Evolutionary conservation across 1,140 invertebrate genomes (phyloP), one percentile per base, ranked within the genome.

Genomic region (Druon quercuslanigerum): DNA sequence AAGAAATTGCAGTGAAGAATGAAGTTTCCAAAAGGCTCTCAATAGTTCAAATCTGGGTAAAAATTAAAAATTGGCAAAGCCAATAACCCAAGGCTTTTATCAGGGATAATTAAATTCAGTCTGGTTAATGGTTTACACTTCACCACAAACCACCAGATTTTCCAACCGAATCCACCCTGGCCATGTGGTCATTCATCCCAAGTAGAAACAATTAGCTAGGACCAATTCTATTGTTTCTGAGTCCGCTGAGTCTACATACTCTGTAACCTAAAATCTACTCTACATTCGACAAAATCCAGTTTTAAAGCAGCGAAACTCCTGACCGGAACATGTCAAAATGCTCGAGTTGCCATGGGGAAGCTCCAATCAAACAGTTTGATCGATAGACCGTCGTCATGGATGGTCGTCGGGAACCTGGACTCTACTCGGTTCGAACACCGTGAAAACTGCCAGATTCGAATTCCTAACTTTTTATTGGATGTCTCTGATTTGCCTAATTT

Each of bases 301-400:
- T 54, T 54, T n/a, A n/a, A 54, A n/a, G 52, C 9, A 57, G 19
- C 56, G 12, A 57, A 20, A 20, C 56, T 57, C 19, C 25, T 33
- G 5, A 33, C 25, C 25, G 8, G 56, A 54, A n/a, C 52, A 54
- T 17, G 52, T 54, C 13, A 57, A 12, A 9, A 7, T 25, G 19
- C 19, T 14, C 16, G 57, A 66, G 57, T 66, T 66, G 57, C 57
- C 57, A 66, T 66, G 20, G 57, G 17, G 57, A 66, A 66, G 60
- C 33, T 66, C 25, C 60, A 66, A 60, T 60, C 57, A 60, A 13
- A 3, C 19, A 14, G 9, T 60, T 33, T 25, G 33, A 66, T 66
- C 60, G 33, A 66, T 66, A 20, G 25, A n/a, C 17, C 16, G 52
- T 54, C 16, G 20, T 33, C 20, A 14, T 60, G 40, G 40, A 33